Base-by-base conservation (phyloP, 2,888 invertebrate species). In the Xiphydria camelus region DNA sequence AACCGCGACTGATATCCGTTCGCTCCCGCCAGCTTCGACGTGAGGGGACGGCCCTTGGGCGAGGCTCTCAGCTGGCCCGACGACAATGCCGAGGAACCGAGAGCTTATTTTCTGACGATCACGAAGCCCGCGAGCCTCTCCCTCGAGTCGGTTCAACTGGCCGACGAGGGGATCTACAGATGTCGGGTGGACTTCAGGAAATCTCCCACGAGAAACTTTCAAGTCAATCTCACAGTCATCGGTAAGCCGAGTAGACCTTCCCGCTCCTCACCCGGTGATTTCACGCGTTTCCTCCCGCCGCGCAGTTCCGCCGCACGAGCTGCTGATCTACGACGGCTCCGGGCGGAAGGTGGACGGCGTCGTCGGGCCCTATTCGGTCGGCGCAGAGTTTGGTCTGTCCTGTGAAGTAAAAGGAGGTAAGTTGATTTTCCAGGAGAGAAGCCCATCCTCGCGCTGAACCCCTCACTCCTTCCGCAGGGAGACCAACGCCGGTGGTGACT, bases 401-500 rank as follows among this genome's bases (percentile, higher is more conserved):
- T 80, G 80, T 57, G 79, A 80, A 71, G 79, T 79, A 33, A 68
- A 78, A 49, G 80, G 80, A 67, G 80, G 80, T 80, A 68, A 73
- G 69, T 58, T 10, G 7, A 14, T 31, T 15, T 33, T 36, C 19
- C 7, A 20, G 15, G 26, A n/a, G n/a, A n/a, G n/a, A n/a, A n/a
- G n/a, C n/a, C n/a, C n/a, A n/a, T n/a, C n/a, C n/a, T n/a, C n/a
- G n/a, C n/a, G n/a, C n/a, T n/a, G n/a, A n/a, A n/a, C n/a, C n/a
- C n/a, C n/a, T n/a, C n/a, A n/a, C n/a, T n/a, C n/a, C n/a, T n/a
- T n/a, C 15, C 66, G 0, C 79, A 91, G 91, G 91, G 51, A 88
- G 89, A 32, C 91, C 91, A 31, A 83, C 86, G 10, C 91, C 91
- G 4, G 85, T 85, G n/a, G 88, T 91, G n/a, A 86, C 85, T 55